These are phyloP conservation scores for Panagrolaimus sp. DNA, from an alignment of 1,140 invertebrate genomes.

Conservation along the genomic window DNA sequence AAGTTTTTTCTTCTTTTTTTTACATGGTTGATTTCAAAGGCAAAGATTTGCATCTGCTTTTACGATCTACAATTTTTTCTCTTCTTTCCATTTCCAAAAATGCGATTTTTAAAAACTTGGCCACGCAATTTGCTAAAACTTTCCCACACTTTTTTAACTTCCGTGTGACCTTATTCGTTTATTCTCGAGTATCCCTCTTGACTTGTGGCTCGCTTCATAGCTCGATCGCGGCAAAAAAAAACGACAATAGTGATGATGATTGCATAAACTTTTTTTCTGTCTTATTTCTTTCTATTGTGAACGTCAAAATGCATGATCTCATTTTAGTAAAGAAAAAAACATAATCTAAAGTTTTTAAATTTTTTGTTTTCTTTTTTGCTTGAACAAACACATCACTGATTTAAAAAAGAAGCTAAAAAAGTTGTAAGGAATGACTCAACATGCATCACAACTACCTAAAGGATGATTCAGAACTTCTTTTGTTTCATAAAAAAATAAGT, in stretches of 20 bases:
- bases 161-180: constrained; percentile 2
- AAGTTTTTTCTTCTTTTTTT: not conserved
- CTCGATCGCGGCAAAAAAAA: not conserved
- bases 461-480: too few relatives aligned
- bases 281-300: not conserved
- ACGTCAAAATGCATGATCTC: not conserved
- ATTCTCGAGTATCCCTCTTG: constrained; percentile 2
- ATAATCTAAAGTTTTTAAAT: not conserved
- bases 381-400: too few relatives aligned
- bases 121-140: not conserved
- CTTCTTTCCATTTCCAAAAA: not conserved
- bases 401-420: too few relatives aligned
- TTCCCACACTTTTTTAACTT: constrained; percentile 5
- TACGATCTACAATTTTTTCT: not conserved
- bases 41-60: not conserved
- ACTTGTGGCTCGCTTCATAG: not conserved
- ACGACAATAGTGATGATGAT: too few relatives aligned
- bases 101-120: not conserved
- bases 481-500: too few relatives aligned
- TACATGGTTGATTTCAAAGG: not conserved
- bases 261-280: too few relatives aligned
- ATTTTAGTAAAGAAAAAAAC: not conserved
- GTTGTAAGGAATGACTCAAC: too few relatives aligned
- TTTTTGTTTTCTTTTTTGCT: not conserved
- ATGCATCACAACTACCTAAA: too few relatives aligned